A percentile compares a stretch with the other conserved stretches of the same genome.
These are phyloP conservation scores for Callyntrura guangdongensis DNA, from an alignment of 2,888 invertebrate species.

Conservation along the genomic window DNA sequence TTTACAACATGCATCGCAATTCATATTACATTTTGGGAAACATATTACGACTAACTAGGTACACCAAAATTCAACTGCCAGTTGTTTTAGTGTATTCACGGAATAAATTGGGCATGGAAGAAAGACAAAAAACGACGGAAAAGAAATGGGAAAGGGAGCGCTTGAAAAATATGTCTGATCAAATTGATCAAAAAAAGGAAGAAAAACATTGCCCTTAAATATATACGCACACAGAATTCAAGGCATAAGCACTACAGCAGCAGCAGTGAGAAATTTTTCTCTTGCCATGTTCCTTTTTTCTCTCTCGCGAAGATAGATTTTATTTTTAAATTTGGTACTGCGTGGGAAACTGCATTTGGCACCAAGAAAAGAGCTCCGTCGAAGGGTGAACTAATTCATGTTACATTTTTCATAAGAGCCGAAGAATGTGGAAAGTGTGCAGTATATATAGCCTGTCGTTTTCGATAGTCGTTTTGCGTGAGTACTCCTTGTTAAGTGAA, in stretches of 20 bases:
- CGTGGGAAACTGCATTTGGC: conserved; percentile 31
- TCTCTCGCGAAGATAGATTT: not conserved
- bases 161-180: conserved; percentile 22
- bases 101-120: conserved; percentile 6
- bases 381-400: conserved; percentile 22
- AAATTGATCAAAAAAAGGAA: conserved; percentile 29
- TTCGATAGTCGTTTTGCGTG: not conserved
- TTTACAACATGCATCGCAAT: not conserved
- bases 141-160: not conserved
- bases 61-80: conserved; percentile 9
- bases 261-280: not conserved
- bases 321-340: not conserved
- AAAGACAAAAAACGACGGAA: not conserved
- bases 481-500: not conserved
- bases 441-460: conserved; percentile 2
- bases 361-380: not conserved
- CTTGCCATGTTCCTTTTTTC: not conserved
- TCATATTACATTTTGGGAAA: conserved; percentile 35
- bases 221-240: not conserved
- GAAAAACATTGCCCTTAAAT: not conserved
- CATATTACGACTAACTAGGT: conserved; percentile 6
- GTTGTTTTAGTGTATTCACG: conserved; percentile 20
- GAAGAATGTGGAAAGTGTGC: not conserved
- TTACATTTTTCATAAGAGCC: conserved; percentile 5
- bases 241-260: too few relatives aligned